Evolutionary conservation across 30 jellyfish, hydroid and myxozoan genomes (phyloP).

Genomic region (Mastigias papua): DNA sequence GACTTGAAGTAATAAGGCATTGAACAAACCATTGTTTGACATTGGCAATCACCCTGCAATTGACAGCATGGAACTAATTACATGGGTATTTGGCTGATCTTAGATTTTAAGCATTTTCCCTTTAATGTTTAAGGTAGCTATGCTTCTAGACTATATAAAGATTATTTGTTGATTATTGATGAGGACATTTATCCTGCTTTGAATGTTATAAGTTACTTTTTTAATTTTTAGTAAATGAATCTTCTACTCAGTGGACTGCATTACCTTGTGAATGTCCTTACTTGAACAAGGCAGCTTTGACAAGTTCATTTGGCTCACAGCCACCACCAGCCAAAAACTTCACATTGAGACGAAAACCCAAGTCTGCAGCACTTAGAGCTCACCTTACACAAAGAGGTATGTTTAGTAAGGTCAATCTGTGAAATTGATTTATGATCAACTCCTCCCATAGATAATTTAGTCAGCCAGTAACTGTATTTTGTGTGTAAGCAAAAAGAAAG

Average conservation of each 20-base stretch:
- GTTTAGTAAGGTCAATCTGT: background rate
- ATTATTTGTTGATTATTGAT: no score
- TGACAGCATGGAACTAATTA: no score
- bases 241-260: slow-evolving; percentile 31
- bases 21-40: no score
- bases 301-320: slow-evolving; percentile 58
- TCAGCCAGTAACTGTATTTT: no score
- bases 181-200: background rate
- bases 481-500: no score
- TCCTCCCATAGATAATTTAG: no score
- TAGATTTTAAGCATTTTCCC: no score
- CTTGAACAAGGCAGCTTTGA: slow-evolving; percentile 80
- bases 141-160: no score
- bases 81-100: no score
- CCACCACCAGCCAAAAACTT: slow-evolving; percentile 93
- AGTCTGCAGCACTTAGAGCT: slow-evolving; percentile 98
- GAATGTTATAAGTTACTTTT: background rate
- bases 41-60: no score
- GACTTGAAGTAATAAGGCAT: no score
- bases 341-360: slow-evolving; percentile 94
- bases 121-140: no score
- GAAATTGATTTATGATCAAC: background rate
- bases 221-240: slow-evolving; percentile 34
- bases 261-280: slow-evolving; percentile 92
- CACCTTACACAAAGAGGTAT: slow-evolving; percentile 95